Conservation (phyloP, 2,797 vertebrate genomes). For the Phalanger gymnotis region DNA sequence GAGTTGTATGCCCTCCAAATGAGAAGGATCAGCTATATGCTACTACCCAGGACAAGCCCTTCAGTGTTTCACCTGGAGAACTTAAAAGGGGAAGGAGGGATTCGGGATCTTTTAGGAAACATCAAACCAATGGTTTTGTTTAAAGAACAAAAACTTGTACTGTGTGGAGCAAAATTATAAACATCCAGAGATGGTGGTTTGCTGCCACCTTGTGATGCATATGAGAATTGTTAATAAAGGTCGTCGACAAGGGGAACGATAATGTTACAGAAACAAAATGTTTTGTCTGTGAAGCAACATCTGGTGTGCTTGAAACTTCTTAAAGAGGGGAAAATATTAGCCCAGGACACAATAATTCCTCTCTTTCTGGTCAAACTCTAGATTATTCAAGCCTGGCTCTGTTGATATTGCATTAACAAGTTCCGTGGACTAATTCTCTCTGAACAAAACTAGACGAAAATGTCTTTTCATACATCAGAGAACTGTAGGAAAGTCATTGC, state of each 20-base stretch:
- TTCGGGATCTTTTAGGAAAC: not conserved
- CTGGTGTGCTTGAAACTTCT: not conserved
- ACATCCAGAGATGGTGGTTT: not conserved
- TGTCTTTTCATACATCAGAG: conserved; percentile 67
- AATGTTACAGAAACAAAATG: conserved; percentile 15
- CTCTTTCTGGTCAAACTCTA: conserved; percentile 32
- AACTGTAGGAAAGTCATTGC: conserved; percentile 50
- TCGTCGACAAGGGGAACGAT: not conserved
- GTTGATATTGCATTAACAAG: conserved; percentile 27
- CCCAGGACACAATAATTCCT: not conserved
- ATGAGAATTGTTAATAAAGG: not conserved
- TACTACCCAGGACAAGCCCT: conserved; percentile 30
- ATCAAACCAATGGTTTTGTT: not conserved
- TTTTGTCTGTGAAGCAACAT: conserved; percentile 39
- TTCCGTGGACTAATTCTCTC: conserved; percentile 62
- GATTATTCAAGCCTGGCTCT: not conserved
- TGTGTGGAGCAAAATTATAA: not conserved
- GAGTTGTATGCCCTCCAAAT: conserved; percentile 38
- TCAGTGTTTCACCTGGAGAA: not conserved
- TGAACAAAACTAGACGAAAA: conserved; percentile 66
- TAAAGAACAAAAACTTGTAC: not conserved
- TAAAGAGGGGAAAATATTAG: conserved; percentile 54
- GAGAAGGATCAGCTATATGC: conserved; percentile 1
- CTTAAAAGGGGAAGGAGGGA: not conserved
- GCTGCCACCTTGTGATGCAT: conserved; percentile 51